Percentiles rank a stretch among this genome's conserved stretches.
These are phyloP conservation scores for Limanda limanda DNA, from an alignment of 2,113 vertebrate genomes.

Conservation along the genomic window DNA sequence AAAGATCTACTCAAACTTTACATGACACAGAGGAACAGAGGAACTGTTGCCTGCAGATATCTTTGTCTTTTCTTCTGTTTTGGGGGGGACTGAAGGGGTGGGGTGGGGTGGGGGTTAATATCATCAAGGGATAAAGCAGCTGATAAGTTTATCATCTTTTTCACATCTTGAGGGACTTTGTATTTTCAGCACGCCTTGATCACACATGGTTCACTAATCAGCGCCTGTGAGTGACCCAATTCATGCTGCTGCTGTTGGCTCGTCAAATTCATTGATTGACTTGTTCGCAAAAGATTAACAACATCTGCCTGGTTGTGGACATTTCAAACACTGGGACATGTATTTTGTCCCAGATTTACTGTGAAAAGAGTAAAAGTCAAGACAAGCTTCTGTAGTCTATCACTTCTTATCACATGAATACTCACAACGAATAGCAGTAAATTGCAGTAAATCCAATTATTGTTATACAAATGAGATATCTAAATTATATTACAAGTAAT, in stretches of 20 bases:
- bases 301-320: no score
- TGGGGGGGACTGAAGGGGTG: background rate
- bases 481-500: background rate
- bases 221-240: slow-evolving; percentile 40
- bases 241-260: slow-evolving; percentile 2
- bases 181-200: slow-evolving; percentile 57
- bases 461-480: background rate
- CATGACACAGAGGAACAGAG: background rate
- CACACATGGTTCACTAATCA: slow-evolving; percentile 37
- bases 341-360: background rate
- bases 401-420: no score
- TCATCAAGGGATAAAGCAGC: slow-evolving; percentile 7
- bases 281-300: background rate
- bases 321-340: background rate
- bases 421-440: no score
- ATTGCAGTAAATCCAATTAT: no score
- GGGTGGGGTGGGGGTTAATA: background rate
- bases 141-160: slow-evolving; percentile 51
- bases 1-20: background rate
- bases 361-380: no score
- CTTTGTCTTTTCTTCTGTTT: background rate
- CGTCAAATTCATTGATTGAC: background rate
- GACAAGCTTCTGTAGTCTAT: no score
- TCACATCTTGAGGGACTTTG: slow-evolving; percentile 51
- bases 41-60: background rate